phyloP scores from a whole-genome alignment of 2,888 invertebrate genomes.

The Bedellia somnulentella region DNA sequence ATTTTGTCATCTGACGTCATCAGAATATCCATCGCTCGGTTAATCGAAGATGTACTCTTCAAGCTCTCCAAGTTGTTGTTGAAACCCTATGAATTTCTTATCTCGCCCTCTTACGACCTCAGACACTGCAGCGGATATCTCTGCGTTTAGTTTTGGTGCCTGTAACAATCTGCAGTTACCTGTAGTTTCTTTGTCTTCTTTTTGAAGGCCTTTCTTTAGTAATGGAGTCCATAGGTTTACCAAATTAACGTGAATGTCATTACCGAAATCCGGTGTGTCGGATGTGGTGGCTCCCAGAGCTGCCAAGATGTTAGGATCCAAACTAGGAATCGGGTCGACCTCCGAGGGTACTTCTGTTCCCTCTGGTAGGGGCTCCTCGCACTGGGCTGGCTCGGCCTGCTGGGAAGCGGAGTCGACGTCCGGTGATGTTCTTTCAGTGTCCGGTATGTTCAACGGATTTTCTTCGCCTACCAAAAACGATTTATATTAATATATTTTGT shows the following conservation, averaged over 20 bases:
- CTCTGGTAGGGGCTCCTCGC: neutral
- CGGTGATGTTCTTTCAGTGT: neutral
- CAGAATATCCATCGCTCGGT: conserved; percentile 8
- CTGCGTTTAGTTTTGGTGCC: conserved; percentile 10
- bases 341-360: neutral
- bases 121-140: conserved; percentile 9
- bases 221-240: conserved; percentile 6
- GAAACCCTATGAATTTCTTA: conserved; percentile 5
- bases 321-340: neutral
- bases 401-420: neutral
- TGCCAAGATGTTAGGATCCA: conserved; percentile 4
- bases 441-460: neutral
- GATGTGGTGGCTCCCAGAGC: conserved; percentile 5
- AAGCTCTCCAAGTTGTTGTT: conserved; percentile 10
- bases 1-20: conserved; percentile 8
- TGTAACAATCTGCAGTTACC: conserved; percentile 12
- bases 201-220: conserved; percentile 6
- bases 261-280: conserved; percentile 5
- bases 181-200: conserved; percentile 8
- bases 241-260: conserved; percentile 3
- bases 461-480: neutral
- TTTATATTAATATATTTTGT: neutral
- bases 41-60: conserved; percentile 8
- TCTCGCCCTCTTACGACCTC: conserved; percentile 8
- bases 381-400: neutral